Evolutionary conservation across 2,113 vertebrate species (phyloP).

Genomic region (Poeciliopsis retropinna): DNA sequence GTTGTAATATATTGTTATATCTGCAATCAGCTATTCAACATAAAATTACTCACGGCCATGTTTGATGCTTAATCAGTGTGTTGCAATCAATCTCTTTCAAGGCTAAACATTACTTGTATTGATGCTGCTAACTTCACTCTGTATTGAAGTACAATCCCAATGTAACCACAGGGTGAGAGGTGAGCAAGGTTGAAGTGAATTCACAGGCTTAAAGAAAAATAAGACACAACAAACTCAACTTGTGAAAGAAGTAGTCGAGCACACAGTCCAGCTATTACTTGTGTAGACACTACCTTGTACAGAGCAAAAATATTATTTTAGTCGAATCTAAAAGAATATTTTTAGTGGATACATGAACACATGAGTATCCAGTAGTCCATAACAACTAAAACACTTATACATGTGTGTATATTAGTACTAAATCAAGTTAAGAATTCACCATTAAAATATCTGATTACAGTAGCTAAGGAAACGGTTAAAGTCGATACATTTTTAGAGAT

Average conservation of each 20-base stretch:
- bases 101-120: conserved; percentile 57
- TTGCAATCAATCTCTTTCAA: conserved; percentile 40
- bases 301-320: background rate
- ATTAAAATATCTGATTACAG: no score
- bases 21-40: no score
- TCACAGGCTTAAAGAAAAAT: conserved; percentile 4
- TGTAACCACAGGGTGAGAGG: conserved; percentile 13
- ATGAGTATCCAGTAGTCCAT: no score
- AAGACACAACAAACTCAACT: conserved; percentile 1
- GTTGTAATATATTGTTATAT: no score
- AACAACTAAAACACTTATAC: no score
- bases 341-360: no score
- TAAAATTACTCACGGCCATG: conserved; percentile 48
- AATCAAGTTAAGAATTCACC: no score
- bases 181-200: conserved; percentile 1
- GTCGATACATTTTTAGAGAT: no score
- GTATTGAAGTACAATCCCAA: conserved; percentile 38
- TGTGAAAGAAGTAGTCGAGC: background rate
- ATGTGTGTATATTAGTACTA: no score
- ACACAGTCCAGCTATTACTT: conserved; percentile 15
- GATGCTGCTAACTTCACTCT: conserved; percentile 42
- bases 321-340: background rate
- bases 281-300: background rate
- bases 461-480: no score
- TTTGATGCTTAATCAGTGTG: conserved; percentile 69